Percentiles rank a stretch among this genome's conserved stretches.
Conservation (phyloP, 2,113 vertebrate species). For the Syrmaticus mikado region DNA sequence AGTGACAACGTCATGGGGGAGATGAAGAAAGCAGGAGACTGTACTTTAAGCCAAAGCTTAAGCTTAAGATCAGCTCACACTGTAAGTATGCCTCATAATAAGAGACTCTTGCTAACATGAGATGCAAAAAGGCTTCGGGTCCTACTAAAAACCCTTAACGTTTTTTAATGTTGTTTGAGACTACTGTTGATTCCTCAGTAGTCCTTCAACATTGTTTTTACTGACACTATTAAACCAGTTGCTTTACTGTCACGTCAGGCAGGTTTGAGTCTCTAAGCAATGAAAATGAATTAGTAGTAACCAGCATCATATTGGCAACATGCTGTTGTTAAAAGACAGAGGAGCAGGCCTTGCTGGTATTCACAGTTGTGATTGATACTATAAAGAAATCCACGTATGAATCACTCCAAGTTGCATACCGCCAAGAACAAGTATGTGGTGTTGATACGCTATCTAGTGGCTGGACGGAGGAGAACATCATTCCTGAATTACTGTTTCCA, state of each 20-base stretch:
- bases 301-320: background rate
- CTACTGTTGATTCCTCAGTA: background rate
- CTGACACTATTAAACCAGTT: background rate
- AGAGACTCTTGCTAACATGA: background rate
- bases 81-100: background rate
- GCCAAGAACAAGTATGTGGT: background rate
- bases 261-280: background rate
- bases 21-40: background rate
- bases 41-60: background rate
- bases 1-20: background rate
- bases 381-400: background rate
- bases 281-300: background rate
- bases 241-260: background rate
- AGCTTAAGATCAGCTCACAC: background rate
- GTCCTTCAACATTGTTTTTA: background rate
- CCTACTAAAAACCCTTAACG: background rate
- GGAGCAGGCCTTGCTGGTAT: background rate
- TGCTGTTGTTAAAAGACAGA: background rate
- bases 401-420: background rate
- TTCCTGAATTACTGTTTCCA: background rate
- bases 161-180: background rate
- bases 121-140: background rate
- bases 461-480: background rate
- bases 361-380: background rate
- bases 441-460: slow-evolving; percentile 56